These are phyloP conservation scores for Drosophila melanosoma DNA, from an alignment of 2,888 invertebrate species.

Conservation along the genomic window DNA sequence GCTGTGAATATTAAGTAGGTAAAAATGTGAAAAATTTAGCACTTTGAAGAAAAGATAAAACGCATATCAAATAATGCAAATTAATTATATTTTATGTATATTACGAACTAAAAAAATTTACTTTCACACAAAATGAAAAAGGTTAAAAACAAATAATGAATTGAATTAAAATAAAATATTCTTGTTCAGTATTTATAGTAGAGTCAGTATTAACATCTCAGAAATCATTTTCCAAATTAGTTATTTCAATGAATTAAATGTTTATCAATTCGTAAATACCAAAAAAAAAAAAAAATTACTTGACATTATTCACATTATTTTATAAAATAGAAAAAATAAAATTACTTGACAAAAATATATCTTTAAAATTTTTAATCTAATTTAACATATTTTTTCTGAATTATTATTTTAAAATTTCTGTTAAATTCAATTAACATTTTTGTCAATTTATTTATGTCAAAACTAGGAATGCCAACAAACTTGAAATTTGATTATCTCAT, in stretches of 20 bases:
- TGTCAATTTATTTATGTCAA: constrained; percentile 41
- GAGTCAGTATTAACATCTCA: background rate
- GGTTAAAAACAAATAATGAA: background rate
- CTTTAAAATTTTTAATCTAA: background rate
- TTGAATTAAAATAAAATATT: background rate
- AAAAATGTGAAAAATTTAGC: background rate
- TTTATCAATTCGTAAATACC: too few relatives aligned
- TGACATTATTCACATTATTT: background rate
- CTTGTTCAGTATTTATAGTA: background rate
- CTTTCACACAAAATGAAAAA: background rate
- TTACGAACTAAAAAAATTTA: background rate
- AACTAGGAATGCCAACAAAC: constrained; percentile 10
- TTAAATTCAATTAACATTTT: constrained; percentile 31
- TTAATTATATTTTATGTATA: background rate
- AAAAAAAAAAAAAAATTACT: background rate
- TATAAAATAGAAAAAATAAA: background rate
- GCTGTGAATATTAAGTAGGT: constrained; percentile 30
- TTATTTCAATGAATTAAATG: background rate
- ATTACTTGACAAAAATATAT: too few relatives aligned
- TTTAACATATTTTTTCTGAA: background rate
- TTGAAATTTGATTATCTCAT: constrained; percentile 20
- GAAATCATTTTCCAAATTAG: background rate
- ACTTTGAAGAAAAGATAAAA: too few relatives aligned
- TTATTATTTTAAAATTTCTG: background rate
- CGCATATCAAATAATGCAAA: background rate